These are phyloP conservation scores for Cyphomyrus plagiostoma DNA, from an alignment of 2,113 vertebrate species.

Conservation along the genomic window DNA sequence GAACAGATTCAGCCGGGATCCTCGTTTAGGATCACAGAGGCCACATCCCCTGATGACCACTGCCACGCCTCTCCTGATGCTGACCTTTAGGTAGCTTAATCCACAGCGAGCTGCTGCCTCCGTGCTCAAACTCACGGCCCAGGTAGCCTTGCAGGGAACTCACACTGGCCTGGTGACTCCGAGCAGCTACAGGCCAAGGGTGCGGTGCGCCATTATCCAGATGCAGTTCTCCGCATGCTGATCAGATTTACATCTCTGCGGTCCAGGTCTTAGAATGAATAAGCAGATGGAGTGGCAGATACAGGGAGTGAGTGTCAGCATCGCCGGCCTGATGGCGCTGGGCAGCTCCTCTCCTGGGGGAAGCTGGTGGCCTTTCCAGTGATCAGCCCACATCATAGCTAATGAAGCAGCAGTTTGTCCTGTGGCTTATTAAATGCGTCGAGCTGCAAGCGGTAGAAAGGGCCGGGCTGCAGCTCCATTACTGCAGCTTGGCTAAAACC, in stretches of 20 bases:
- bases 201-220: background rate
- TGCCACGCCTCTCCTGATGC: background rate
- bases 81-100: background rate
- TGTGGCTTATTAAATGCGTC: slow-evolving; percentile 62
- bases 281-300: background rate
- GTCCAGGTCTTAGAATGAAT: background rate
- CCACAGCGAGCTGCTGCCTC: background rate
- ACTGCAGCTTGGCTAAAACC: slow-evolving; percentile 58
- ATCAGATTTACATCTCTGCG: background rate
- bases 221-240: background rate
- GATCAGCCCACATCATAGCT: slow-evolving; percentile 68
- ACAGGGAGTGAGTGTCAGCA: background rate
- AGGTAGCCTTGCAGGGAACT: background rate
- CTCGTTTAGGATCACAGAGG: background rate
- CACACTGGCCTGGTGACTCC: background rate
- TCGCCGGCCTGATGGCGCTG: slow-evolving; percentile 33
- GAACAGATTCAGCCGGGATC: background rate
- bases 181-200: background rate
- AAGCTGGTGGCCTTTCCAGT: slow-evolving; percentile 65
- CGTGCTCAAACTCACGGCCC: background rate
- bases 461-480: slow-evolving; percentile 50
- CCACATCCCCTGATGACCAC: background rate
- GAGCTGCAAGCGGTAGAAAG: slow-evolving; percentile 51
- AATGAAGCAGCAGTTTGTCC: slow-evolving; percentile 67
- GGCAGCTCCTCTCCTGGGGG: slow-evolving; percentile 66